Conservation (phyloP, 2,888 invertebrate species). For the Euspilapteryx auroguttella region DNA sequence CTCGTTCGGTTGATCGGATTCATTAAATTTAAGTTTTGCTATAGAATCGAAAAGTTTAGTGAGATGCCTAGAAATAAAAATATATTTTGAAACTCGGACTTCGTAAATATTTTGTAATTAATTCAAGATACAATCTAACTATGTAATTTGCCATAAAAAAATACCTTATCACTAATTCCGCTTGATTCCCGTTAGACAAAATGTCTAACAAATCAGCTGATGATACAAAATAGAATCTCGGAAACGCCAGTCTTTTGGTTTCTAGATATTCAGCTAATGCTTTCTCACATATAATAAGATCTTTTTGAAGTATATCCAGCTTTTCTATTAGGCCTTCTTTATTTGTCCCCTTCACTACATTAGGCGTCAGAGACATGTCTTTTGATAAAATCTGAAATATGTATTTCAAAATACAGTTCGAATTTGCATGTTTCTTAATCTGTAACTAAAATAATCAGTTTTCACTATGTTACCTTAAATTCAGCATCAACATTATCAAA, state of each 20-base stretch:
- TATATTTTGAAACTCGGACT: slow-evolving; percentile 5
- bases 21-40: slow-evolving; percentile 79
- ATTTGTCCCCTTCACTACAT: slow-evolving; percentile 91
- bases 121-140: too few relatives aligned
- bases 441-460: too few relatives aligned
- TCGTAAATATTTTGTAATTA: too few relatives aligned
- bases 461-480: slow-evolving; percentile 79
- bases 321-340: slow-evolving; percentile 77
- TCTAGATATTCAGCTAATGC: slow-evolving; percentile 95
- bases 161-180: slow-evolving; percentile 73
- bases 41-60: slow-evolving; percentile 96
- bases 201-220: slow-evolving; percentile 94
- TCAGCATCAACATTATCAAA: slow-evolving; percentile 90
- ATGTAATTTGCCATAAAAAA: too few relatives aligned
- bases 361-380: slow-evolving; percentile 79
- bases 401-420: too few relatives aligned
- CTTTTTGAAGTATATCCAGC: slow-evolving; percentile 81
- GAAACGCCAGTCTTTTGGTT: slow-evolving; percentile 94
- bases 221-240: slow-evolving; percentile 95
- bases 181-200: slow-evolving; percentile 93
- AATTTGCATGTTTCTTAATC: too few relatives aligned
- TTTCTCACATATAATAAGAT: slow-evolving; percentile 91
- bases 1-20: slow-evolving; percentile 57
- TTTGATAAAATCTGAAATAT: slow-evolving; percentile 64
- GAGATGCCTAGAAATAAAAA: slow-evolving; percentile 68